Percentiles rank a stretch among this genome's conserved stretches.
Conservation (phyloP, 2,797 vertebrate genomes). For the Notoglanidium macrostoma region DNA sequence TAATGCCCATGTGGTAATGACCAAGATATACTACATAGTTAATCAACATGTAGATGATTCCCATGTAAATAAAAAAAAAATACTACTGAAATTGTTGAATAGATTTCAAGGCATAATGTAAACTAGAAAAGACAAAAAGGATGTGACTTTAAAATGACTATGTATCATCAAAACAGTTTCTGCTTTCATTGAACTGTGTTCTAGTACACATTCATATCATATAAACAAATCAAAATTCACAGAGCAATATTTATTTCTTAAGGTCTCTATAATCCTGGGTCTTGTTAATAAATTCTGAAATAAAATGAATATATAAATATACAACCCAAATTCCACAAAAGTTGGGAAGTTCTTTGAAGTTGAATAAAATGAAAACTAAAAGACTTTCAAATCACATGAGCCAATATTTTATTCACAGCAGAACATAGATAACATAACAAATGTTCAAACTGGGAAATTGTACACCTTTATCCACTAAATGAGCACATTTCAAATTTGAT, state of each 20-base stretch:
- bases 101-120: neutral
- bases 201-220: neutral
- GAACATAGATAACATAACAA: too few relatives aligned
- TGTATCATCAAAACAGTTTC: neutral
- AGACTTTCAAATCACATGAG: too few relatives aligned
- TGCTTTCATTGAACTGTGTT: neutral
- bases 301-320: neutral
- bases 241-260: neutral
- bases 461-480: too few relatives aligned
- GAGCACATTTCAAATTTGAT: too few relatives aligned
- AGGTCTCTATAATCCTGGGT: neutral
- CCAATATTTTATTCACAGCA: too few relatives aligned
- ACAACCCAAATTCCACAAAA: too few relatives aligned
- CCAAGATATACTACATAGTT: neutral
- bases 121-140: neutral
- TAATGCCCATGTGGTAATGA: neutral
- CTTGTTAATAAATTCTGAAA: neutral
- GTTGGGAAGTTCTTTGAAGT: too few relatives aligned
- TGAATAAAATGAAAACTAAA: too few relatives aligned
- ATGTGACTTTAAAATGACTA: neutral
- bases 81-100: neutral
- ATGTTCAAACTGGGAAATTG: too few relatives aligned
- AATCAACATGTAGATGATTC: neutral
- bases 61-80: neutral
- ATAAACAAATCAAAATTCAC: neutral